Evolutionary conservation across 1,140 invertebrate genomes (phyloP).

Genomic region (Homarus americanus): DNA sequence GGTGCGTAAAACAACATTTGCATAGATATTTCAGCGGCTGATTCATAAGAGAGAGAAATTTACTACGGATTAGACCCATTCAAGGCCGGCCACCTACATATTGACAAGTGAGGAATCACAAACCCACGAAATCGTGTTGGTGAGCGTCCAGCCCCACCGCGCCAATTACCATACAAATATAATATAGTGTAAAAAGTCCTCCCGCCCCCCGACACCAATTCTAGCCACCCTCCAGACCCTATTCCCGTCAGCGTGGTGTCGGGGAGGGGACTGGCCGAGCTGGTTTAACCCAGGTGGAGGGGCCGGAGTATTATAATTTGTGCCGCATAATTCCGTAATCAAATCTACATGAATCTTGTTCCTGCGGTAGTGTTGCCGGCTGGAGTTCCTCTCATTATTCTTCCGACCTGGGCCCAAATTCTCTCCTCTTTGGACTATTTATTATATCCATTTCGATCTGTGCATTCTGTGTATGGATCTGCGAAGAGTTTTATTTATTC

Average conservation of each 20-base stretch:
- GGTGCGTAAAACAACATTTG: neutral
- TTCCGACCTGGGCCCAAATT: neutral
- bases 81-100: neutral
- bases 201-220: neutral
- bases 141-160: neutral
- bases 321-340: constrained; percentile 56
- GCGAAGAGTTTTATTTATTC: neutral
- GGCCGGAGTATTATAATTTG: constrained; percentile 45
- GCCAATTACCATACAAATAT: constrained; percentile 50
- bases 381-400: neutral
- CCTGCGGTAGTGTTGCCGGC: neutral
- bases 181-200: constrained; percentile 17
- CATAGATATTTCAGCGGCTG: neutral
- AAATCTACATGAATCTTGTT: constrained; percentile 56
- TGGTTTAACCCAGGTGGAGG: constrained; percentile 12
- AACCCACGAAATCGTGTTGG: neutral
- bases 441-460: neutral
- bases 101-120: neutral
- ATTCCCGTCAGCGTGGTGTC: neutral
- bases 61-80: neutral
- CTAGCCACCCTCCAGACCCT: neutral
- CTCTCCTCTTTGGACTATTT: neutral
- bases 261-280: neutral
- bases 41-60: neutral
- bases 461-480: neutral